A percentile compares a stretch with the other conserved stretches of the same genome.
These are phyloP conservation scores for Cantharis lateralis DNA, from an alignment of 2,888 invertebrate genomes.

Conservation along the genomic window DNA sequence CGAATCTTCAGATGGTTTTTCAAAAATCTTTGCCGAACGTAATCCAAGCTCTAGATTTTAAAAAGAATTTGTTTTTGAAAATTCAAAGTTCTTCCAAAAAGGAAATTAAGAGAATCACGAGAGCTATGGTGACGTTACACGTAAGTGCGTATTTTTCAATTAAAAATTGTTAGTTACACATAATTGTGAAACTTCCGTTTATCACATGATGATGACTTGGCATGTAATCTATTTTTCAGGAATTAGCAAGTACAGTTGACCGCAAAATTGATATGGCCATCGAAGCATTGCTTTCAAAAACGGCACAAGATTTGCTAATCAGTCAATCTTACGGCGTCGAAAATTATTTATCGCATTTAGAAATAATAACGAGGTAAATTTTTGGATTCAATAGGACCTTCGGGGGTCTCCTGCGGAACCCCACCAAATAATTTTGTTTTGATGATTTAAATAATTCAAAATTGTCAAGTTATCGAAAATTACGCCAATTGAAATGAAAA, in stretches of 20 bases:
- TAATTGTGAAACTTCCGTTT: not conserved
- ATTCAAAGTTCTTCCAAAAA: not conserved
- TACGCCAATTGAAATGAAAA: not conserved
- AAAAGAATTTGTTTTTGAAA: not conserved
- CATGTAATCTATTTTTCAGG: not conserved
- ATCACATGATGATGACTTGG: not conserved
- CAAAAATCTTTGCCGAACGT: conserved; percentile 13
- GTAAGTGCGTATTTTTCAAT: not conserved
- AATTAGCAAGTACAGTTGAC: not conserved
- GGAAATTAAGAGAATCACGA: not conserved
- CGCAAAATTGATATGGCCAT: not conserved
- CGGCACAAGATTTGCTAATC: not conserved
- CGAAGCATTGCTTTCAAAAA: not conserved
- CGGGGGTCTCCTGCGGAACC: not conserved
- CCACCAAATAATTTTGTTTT: not conserved
- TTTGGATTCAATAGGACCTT: not conserved
- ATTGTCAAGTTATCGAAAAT: not conserved
- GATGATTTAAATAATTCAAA: too few species aligned
- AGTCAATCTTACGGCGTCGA: not conserved
- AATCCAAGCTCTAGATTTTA: conserved; percentile 18
- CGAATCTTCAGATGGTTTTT: conserved; percentile 16
- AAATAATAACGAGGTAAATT: not conserved
- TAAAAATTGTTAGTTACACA: not conserved
- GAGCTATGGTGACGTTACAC: not conserved
- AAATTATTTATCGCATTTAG: not conserved